Evolutionary conservation across 2,113 vertebrate species (phyloP).

Genomic region (Cyphomyrus discorhynchus): DNA sequence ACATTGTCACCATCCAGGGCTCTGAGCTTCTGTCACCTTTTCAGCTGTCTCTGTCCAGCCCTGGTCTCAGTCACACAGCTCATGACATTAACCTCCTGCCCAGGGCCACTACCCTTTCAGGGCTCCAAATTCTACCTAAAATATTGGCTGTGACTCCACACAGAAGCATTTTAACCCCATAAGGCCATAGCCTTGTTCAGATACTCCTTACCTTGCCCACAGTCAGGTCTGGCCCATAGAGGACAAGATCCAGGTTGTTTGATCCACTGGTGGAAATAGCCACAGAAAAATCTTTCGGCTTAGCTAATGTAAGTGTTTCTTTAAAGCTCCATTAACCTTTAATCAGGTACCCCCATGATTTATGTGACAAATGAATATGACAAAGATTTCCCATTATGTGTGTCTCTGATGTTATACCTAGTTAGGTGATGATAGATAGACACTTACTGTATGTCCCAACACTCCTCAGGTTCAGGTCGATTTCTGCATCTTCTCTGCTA

Average conservation of each 20-base stretch:
- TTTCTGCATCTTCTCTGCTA: slow-evolving; percentile 24
- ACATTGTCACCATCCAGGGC: slow-evolving; percentile 38
- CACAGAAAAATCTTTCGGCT: neutral
- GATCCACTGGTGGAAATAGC: neutral
- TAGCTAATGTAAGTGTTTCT: neutral
- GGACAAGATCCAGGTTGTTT: neutral
- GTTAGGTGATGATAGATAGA: slow-evolving; percentile 33
- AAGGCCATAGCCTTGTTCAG: neutral
- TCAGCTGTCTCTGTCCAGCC: slow-evolving; percentile 27
- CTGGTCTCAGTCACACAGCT: slow-evolving; percentile 25
- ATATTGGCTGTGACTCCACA: slow-evolving; percentile 22
- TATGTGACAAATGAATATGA: neutral
- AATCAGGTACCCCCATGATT: neutral
- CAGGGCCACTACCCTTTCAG: neutral
- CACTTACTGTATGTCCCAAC: slow-evolving; percentile 67
- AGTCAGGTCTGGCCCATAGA: neutral
- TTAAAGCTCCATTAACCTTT: neutral
- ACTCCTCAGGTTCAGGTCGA: slow-evolving; percentile 46
- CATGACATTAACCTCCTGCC: slow-evolving; percentile 17
- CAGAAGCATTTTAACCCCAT: neutral
- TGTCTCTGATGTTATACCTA: slow-evolving; percentile 30
- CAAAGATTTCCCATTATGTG: slow-evolving; percentile 16
- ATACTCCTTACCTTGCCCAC: neutral
- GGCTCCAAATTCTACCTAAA: neutral
- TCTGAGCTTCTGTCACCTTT: slow-evolving; percentile 33